phyloP scores from a whole-genome alignment of 1,140 invertebrate species.

The Cephus cinctus region DNA sequence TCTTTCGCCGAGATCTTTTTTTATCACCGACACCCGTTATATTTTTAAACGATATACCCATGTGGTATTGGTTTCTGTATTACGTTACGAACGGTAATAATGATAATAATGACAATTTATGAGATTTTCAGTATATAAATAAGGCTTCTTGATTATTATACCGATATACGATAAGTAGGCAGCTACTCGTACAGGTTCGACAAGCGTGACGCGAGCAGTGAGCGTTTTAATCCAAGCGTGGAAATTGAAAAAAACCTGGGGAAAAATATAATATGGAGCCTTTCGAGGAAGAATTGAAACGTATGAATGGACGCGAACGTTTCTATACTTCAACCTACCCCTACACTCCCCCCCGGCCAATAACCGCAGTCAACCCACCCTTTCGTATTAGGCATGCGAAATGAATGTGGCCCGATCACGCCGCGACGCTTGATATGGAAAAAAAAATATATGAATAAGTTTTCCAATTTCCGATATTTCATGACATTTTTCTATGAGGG shows the following conservation, averaged over 20 bases:
- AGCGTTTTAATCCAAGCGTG: conserved; percentile 38
- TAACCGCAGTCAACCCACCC: not conserved
- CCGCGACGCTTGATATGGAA: conserved; percentile 36
- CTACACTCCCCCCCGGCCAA: too few species aligned
- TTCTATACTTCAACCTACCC: conserved; percentile 13
- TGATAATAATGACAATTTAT: too few species aligned
- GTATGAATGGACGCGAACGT: conserved; percentile 26
- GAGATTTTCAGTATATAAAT: too few species aligned
- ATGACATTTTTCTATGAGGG: conserved; percentile 55
- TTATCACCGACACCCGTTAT: too few species aligned
- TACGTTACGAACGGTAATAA: too few species aligned
- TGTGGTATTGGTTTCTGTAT: too few species aligned
- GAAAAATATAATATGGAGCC: conserved; percentile 26
- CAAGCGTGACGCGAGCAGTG: too few species aligned
- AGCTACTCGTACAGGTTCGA: too few species aligned
- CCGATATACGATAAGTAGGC: too few species aligned
- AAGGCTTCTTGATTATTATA: too few species aligned
- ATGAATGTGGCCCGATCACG: conserved; percentile 41
- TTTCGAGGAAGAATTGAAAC: conserved; percentile 31
- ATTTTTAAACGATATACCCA: too few species aligned
- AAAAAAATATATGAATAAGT: conserved; percentile 55
- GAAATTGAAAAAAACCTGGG: conserved; percentile 35
- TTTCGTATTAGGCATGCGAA: conserved; percentile 44
- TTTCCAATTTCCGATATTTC: conserved; percentile 56
- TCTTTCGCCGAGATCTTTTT: too few species aligned